Evolutionary conservation across 1,140 invertebrate genomes (phyloP).

Genomic region (Triops cancriformis): DNA sequence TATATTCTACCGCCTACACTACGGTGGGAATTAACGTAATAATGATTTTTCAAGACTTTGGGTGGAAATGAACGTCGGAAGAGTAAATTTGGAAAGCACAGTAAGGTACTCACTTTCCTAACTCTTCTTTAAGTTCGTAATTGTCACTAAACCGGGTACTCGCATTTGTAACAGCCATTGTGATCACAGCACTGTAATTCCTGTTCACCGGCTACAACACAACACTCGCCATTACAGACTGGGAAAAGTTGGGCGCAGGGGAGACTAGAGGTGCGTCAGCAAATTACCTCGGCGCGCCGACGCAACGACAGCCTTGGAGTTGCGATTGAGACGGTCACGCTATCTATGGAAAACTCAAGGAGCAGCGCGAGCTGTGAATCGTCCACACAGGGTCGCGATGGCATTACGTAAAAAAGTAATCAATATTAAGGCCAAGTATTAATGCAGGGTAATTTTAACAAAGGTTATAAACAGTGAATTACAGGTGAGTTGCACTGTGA

Average conservation of each 20-base stretch:
- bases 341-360: too few relatives aligned
- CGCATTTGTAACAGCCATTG: conserved; percentile 20
- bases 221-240: conserved; percentile 7
- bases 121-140: conserved; percentile 98
- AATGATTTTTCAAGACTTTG: neutral
- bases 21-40: neutral
- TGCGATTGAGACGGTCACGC: too few relatives aligned
- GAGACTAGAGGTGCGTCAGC: neutral
- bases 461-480: too few relatives aligned
- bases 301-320: neutral
- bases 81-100: neutral
- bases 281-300: neutral
- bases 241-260: neutral
- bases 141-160: conserved; percentile 93
- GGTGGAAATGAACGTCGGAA: neutral
- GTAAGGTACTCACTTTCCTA: conserved; percentile 85
- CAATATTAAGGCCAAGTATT: too few relatives aligned
- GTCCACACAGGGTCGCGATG: too few relatives aligned
- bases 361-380: too few relatives aligned
- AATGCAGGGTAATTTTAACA: too few relatives aligned
- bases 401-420: too few relatives aligned
- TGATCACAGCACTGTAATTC: conserved; percentile 5
- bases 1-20: neutral
- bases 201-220: neutral
- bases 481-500: too few relatives aligned